phyloP scores from a whole-genome alignment of 1,140 invertebrate genomes.

The Chrysopa pallens region DNA sequence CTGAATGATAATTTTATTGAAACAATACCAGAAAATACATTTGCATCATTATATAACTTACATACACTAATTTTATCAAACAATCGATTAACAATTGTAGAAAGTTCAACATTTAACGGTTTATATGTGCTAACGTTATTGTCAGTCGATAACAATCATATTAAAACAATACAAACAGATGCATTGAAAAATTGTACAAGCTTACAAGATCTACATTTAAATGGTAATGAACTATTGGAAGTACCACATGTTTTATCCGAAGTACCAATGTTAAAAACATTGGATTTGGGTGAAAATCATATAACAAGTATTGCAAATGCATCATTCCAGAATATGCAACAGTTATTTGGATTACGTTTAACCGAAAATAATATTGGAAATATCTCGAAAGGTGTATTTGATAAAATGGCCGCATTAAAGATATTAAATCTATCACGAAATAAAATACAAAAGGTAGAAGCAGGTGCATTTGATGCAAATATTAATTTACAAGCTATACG shows the following conservation, averaged over 20 bases:
- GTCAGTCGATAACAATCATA: constrained; percentile 67
- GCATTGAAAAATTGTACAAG: constrained; percentile 69
- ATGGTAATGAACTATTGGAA: constrained; percentile 64
- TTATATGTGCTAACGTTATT: constrained; percentile 58
- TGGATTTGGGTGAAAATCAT: constrained; percentile 79
- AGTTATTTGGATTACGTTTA: constrained; percentile 65
- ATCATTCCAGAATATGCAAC: constrained; percentile 60
- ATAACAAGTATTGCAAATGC: constrained; percentile 67
- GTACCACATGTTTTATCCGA: constrained; percentile 71
- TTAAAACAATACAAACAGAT: constrained; percentile 56
- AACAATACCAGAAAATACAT: constrained; percentile 62
- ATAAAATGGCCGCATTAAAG: constrained; percentile 63
- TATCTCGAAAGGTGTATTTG: constrained; percentile 65
- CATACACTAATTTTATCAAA: constrained; percentile 72
- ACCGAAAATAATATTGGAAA: constrained; percentile 81
- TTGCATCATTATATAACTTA: constrained; percentile 59
- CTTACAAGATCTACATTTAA: constrained; percentile 74
- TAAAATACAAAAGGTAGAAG: constrained; percentile 68
- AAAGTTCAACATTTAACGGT: constrained; percentile 58
- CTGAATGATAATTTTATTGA: constrained; percentile 72
- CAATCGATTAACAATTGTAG: constrained; percentile 63
- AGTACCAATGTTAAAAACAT: constrained; percentile 61
- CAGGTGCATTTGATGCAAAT: constrained; percentile 69
- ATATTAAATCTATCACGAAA: constrained; percentile 79
- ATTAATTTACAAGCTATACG: constrained; percentile 69